These are phyloP conservation scores for Lepus timidus DNA, from an alignment of 2,113 vertebrate genomes.

Conservation along the genomic window DNA sequence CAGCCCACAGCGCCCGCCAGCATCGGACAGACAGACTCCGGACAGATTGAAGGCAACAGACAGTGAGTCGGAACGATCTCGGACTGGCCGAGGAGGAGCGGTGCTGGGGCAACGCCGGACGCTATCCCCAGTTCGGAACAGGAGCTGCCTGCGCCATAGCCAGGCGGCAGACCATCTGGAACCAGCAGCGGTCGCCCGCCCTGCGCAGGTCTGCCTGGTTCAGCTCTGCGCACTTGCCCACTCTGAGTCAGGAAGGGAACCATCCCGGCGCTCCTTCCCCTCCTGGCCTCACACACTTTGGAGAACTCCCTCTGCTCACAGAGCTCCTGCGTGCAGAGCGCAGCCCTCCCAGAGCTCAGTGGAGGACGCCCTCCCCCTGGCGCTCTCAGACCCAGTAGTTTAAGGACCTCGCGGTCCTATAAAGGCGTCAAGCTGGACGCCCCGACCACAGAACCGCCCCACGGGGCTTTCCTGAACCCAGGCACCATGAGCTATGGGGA, in stretches of 20 bases:
- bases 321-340: background rate
- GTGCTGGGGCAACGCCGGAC: background rate
- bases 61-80: background rate
- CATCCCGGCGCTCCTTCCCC: background rate
- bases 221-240: slow-evolving; percentile 18
- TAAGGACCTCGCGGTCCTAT: background rate
- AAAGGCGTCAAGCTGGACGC: slow-evolving; percentile 32
- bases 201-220: background rate
- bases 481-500: slow-evolving; percentile 53
- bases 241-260: background rate
- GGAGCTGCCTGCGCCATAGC: background rate
- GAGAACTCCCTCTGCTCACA: background rate
- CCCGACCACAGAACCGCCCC: slow-evolving; percentile 34
- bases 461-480: background rate
- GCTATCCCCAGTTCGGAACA: background rate
- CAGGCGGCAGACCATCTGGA: background rate
- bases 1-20: background rate
- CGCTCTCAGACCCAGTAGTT: background rate
- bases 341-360: background rate
- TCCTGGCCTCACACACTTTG: background rate
- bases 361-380: background rate
- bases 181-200: background rate
- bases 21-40: background rate
- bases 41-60: slow-evolving; percentile 36
- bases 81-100: background rate